phyloP scores from a whole-genome alignment of 2,797 vertebrate genomes.

The Scleropages formosus region DNA sequence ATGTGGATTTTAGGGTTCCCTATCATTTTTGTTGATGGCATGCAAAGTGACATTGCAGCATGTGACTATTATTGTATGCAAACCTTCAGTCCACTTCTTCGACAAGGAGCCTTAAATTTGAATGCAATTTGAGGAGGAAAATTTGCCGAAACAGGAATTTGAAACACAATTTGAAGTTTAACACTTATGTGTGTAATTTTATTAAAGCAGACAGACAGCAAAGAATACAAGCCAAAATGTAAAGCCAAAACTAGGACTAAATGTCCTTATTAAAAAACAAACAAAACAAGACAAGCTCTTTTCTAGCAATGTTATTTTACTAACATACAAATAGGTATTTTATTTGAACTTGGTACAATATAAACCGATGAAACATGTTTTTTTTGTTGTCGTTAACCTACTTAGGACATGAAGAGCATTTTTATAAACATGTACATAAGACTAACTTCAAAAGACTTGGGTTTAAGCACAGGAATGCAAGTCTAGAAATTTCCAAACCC shows the following conservation, averaged over 20 bases:
- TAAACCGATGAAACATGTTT: conserved; percentile 76
- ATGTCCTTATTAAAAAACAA: conserved; percentile 60
- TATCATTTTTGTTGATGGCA: conserved; percentile 13
- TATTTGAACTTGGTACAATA: conserved; percentile 81
- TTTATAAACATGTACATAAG: conserved; percentile 85
- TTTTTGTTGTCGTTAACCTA: conserved; percentile 76
- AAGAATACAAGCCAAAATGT: conserved; percentile 99
- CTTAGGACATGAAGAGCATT: conserved; percentile 88
- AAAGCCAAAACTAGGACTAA: conserved; percentile 86
- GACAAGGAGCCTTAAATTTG: conserved; percentile 51
- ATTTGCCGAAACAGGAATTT: conserved; percentile 80
- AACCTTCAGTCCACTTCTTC: conserved; percentile 53
- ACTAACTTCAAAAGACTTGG: conserved; percentile 85
- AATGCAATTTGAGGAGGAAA: conserved; percentile 63
- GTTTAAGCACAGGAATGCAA: conserved; percentile 81
- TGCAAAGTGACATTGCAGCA: conserved; percentile 27
- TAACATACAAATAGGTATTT: conserved; percentile 92
- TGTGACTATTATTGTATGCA: conserved; percentile 38
- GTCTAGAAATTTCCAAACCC: conserved; percentile 67
- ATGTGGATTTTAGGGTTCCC: not conserved
- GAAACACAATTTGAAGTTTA: conserved; percentile 75
- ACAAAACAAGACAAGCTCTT: conserved; percentile 83
- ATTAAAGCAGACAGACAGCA: conserved; percentile 99
- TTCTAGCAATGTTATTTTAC: conserved; percentile 80
- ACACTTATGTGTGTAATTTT: conserved; percentile 97